Percentiles rank a stretch among this genome's conserved stretches.
phyloP scores from a whole-genome alignment of 2,797 vertebrate genomes.

The Bufotes viridis region DNA sequence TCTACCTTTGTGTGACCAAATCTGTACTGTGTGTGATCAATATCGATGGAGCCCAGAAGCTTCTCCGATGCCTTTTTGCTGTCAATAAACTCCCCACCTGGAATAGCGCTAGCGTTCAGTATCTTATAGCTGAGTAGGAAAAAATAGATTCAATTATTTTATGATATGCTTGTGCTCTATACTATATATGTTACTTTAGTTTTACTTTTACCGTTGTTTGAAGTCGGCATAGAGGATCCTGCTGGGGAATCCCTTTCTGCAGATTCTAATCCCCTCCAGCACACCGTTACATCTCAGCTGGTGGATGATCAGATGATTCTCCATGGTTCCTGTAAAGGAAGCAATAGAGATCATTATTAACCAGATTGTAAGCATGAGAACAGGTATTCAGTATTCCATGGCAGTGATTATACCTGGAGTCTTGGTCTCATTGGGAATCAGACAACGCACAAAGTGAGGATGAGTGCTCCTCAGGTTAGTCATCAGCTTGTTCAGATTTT shows the following conservation, averaged over 20 bases:
- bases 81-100: constrained; percentile 89
- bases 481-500: constrained; percentile 90
- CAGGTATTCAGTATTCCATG: neutral
- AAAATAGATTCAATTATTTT: neutral
- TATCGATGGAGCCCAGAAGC: constrained; percentile 83
- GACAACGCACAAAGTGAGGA: constrained; percentile 87
- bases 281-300: constrained; percentile 90
- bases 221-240: constrained; percentile 86
- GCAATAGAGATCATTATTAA: neutral
- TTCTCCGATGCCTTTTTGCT: constrained; percentile 92
- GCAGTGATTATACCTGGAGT: constrained; percentile 77
- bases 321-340: constrained; percentile 73
- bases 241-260: constrained; percentile 88
- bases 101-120: constrained; percentile 87
- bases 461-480: constrained; percentile 84
- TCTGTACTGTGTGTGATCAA: constrained; percentile 87
- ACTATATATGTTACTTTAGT: too few relatives aligned
- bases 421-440: constrained; percentile 88
- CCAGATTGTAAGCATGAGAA: neutral
- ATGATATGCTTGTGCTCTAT: too few relatives aligned
- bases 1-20: constrained; percentile 90
- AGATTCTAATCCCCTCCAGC: constrained; percentile 88
- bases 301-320: constrained; percentile 84
- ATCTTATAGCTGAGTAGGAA: constrained; percentile 80
- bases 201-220: constrained; percentile 79